These are phyloP conservation scores for Apaloderma vittatum DNA, from an alignment of 2,113 vertebrate genomes.

Conservation along the genomic window DNA sequence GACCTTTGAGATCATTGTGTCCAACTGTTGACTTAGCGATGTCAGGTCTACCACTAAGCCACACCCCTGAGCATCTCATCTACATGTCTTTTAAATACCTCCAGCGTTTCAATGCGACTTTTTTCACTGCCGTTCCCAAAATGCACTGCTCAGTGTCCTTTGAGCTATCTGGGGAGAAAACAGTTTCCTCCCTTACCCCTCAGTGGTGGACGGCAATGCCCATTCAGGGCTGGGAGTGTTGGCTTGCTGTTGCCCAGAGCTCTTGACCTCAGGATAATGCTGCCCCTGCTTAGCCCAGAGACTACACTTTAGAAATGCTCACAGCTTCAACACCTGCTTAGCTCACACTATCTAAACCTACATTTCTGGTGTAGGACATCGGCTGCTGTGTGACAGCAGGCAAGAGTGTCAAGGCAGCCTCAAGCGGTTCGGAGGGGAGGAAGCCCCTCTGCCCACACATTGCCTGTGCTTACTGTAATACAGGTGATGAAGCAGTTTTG, in stretches of 20 bases:
- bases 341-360: not conserved
- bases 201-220: not conserved
- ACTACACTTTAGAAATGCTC: not conserved
- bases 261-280: not conserved
- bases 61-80: too few species aligned
- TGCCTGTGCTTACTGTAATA: not conserved
- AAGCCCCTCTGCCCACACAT: rapidly evolving
- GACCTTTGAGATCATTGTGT: too few species aligned
- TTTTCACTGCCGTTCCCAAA: not conserved
- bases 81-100: too few species aligned
- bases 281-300: not conserved
- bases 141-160: not conserved
- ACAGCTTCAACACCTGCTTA: not conserved
- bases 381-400: not conserved
- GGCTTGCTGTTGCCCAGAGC: not conserved
- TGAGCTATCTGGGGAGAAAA: not conserved
- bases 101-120: not conserved
- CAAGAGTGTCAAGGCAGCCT: not conserved
- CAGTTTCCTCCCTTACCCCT: not conserved
- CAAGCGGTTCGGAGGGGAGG: not conserved
- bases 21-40: too few species aligned
- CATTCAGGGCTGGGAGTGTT: not conserved
- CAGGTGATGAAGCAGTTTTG: not conserved
- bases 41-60: too few species aligned
- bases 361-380: not conserved